phyloP scores from a whole-genome alignment of 1,140 invertebrate species.

The Calephelis nemesis region DNA sequence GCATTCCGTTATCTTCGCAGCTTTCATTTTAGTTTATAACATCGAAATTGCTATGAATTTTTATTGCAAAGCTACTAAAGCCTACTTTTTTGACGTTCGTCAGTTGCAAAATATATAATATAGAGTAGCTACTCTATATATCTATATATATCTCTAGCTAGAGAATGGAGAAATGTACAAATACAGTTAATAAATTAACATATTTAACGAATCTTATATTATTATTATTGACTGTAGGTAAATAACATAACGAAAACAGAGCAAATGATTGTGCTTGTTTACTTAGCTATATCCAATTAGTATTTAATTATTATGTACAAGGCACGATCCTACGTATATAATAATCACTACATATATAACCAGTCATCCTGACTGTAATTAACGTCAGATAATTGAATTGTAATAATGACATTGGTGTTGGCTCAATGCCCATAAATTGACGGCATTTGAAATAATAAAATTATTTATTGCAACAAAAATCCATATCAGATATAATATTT shows the following conservation, averaged over 20 bases:
- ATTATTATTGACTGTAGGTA: constrained; percentile 7
- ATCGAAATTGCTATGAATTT: too few species aligned
- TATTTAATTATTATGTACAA: background rate
- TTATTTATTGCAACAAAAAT: background rate
- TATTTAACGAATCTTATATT: background rate
- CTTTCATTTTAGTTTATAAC: too few species aligned
- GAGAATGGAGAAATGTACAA: background rate
- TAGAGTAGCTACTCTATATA: too few species aligned
- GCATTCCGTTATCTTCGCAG: too few species aligned
- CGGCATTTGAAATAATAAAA: background rate
- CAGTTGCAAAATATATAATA: too few species aligned
- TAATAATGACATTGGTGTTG: constrained; percentile 1
- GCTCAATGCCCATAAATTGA: background rate
- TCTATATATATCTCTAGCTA: too few species aligned
- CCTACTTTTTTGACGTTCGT: too few species aligned
- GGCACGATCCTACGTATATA: background rate
- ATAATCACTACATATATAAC: constrained; percentile 4
- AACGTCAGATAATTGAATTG: constrained; percentile 11
- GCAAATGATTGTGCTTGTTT: constrained; percentile 11
- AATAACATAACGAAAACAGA: constrained; percentile 8
- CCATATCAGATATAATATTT: background rate
- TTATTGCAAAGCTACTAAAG: too few species aligned
- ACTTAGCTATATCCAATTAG: constrained; percentile 7
- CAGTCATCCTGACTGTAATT: background rate
- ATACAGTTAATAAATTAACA: background rate